These are phyloP conservation scores for Meandrusa payeni DNA, from an alignment of 2,888 invertebrate genomes.

Conservation along the genomic window DNA sequence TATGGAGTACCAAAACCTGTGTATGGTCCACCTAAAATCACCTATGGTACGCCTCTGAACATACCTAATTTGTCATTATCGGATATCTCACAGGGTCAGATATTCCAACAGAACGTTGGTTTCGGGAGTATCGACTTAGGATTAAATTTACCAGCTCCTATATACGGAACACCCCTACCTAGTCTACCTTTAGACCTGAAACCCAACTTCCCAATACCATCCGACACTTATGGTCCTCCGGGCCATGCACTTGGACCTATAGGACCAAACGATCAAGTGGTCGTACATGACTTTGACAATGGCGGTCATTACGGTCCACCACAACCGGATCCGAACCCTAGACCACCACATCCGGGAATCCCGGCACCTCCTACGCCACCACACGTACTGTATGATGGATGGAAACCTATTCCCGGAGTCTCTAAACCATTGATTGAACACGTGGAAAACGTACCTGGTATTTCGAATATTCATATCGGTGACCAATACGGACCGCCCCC, in stretches of 20 bases:
- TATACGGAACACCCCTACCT: constrained; percentile 63
- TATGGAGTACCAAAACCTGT: constrained; percentile 74
- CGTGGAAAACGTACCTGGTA: constrained; percentile 32
- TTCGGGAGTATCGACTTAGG: constrained; percentile 47
- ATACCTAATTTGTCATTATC: constrained; percentile 38
- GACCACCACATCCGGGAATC: constrained; percentile 84
- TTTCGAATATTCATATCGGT: constrained; percentile 32
- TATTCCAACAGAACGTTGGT: constrained; percentile 33
- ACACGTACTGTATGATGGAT: constrained; percentile 89
- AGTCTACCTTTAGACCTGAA: constrained; percentile 57
- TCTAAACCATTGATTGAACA: constrained; percentile 63
- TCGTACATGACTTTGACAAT: constrained; percentile 55
- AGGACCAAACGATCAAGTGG: constrained; percentile 61
- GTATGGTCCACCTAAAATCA: constrained; percentile 54
- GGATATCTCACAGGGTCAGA: constrained; percentile 37
- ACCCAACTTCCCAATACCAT: constrained; percentile 66
- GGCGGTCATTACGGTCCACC: constrained; percentile 80
- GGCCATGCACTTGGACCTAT: constrained; percentile 60
- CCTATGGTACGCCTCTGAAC: constrained; percentile 46
- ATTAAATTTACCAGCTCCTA: constrained; percentile 60
- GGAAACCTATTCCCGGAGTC: constrained; percentile 90
- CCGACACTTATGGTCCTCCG: constrained; percentile 72
- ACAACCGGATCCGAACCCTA: constrained; percentile 79
- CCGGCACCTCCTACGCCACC: constrained; percentile 89
- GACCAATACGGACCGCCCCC: constrained; percentile 64